These are phyloP conservation scores for Poecile montanus DNA, from an alignment of 2,797 vertebrate genomes.

Conservation along the genomic window DNA sequence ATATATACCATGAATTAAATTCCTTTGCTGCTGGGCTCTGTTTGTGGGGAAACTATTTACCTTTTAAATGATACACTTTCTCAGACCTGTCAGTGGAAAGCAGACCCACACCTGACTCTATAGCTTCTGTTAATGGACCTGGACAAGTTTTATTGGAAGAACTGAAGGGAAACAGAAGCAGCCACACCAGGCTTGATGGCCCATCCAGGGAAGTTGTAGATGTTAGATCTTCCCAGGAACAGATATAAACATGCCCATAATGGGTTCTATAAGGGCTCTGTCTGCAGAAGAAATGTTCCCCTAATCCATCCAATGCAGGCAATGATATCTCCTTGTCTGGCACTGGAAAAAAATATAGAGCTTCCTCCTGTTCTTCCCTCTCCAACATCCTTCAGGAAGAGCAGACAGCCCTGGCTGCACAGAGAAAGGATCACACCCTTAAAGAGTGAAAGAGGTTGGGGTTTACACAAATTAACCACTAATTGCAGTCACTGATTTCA, in stretches of 20 bases:
- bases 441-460: background rate
- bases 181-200: background rate
- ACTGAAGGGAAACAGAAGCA: background rate
- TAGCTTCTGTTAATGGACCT: background rate
- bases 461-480: background rate
- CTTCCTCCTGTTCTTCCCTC: background rate
- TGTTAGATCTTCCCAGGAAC: background rate
- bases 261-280: background rate
- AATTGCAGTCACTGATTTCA: background rate
- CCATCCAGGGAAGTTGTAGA: background rate
- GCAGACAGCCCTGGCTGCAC: background rate
- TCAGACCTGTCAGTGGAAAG: conserved; percentile 29
- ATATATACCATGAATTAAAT: conserved; percentile 27
- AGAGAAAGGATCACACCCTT: background rate
- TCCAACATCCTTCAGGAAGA: background rate
- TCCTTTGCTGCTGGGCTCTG: background rate
- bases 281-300: background rate
- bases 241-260: background rate
- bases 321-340: background rate
- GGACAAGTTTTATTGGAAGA: background rate
- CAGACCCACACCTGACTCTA: background rate
- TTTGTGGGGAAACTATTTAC: conserved; percentile 29
- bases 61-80: conserved; percentile 35
- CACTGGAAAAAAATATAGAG: background rate
- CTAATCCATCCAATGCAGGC: background rate